Evolutionary conservation across 1,140 invertebrate genomes (phyloP), one percentile per base, ranked within the genome.

Genomic region (Brachionus koreanus): DNA sequence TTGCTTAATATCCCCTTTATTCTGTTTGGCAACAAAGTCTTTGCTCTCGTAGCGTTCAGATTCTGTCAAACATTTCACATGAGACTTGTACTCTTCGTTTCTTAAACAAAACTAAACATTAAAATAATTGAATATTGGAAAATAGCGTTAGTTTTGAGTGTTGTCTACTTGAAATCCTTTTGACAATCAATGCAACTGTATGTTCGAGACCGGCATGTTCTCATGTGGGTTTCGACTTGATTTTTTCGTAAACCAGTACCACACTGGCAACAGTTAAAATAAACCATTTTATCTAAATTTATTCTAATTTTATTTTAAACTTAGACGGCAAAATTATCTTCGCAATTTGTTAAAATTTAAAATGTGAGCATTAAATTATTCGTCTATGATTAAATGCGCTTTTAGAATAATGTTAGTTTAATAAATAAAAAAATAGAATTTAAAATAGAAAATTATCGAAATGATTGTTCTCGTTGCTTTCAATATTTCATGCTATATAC

Each of bases 141-240:
- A 67, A 82, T 65, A 52, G 52, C 23, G 37, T 46, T 63, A 23
- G 12, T 75, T 82, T 72, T 29, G 33, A 57, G 29, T 57, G 57
- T 43, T 46, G 83, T 85, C 85, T 90, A 94, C 93, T 90, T 87
- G 88, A 94, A 95, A 88, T 95, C 94, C 88, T 94, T 94, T 6
- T 93, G 91, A 88, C 95, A 97, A 86, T 97, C 95, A 85, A 96
- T 93, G 87, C 95, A 97, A 88, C 95, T 97, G 86, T 97, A 95
- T 85, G 96, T 92, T 87, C 95, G 97, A 9, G 67, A 77, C 13
- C 83, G 67, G 23, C 57, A 82, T 83, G 91, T 87, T 23, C 87
- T 84, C 2, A 86, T 87, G 89, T 97, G 95, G 86, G 95, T 95
- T 83, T 94, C 94, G 3, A 97, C 94, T 87, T 93, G 92, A 37